Evolutionary conservation across 2,113 vertebrate genomes (phyloP), one percentile per base, ranked within the genome.

Genomic region (Heteronetta atricapilla): DNA sequence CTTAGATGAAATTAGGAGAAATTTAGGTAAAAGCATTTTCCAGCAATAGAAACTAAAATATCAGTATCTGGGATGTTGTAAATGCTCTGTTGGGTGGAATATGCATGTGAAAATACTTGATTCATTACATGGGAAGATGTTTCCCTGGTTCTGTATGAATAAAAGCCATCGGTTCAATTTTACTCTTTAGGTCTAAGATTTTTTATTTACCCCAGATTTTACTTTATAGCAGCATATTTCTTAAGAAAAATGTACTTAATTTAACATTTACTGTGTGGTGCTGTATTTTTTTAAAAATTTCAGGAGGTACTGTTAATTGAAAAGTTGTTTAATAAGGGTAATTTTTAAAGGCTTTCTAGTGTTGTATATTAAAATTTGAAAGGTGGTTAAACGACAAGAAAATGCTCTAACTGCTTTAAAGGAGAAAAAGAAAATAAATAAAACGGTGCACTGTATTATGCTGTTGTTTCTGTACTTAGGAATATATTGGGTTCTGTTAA

Each of bases 181-280:
- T 6, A 3, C 8, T 77, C 0, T 66, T 74, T 55, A 16, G 59
- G 9, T 28, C 16, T 82, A 5, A 12, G 21, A 36, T 23, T 12
- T 11, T 7, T 15, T 50, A 50, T 23, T 38, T 8, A 4, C 3
- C 13, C 11, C n/a, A 1, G 0, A 5, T 66, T 70, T 69, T 70
- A 33, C 21, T 74, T 73, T 20, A 40, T 44, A 80, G 62, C 79
- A 31, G 31, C 5, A 3, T 10, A 8, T 50, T 80, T 58, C 58
- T 72, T 60, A 22, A 82, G 62, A 52, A 87, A 82, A 76, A 64
- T 8, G 14, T 31, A 21, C 5, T 68, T n/a, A 11, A 84, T 70
- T 67, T 52, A 68, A 66, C 5, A 5, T 26, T 8, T 0, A 8
- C 8, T 20, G 2, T 11, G 4, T 21, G 10, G 11, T 0, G 10